phyloP scores from a whole-genome alignment of 53 echinoderm and acorn worm species.

The Echinometra lucunter region DNA sequence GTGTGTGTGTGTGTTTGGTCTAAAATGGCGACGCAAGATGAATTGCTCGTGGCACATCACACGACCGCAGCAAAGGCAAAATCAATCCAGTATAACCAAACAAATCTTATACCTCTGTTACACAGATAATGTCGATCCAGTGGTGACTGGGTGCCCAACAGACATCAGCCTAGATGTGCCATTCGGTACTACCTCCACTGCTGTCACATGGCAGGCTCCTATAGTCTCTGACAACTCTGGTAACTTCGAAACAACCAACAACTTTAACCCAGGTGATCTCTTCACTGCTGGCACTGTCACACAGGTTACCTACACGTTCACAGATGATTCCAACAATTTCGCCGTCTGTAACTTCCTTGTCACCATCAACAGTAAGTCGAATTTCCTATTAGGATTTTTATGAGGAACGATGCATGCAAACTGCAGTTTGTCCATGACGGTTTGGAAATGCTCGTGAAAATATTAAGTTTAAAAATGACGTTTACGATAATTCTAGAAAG shows the following conservation, averaged over 20 bases:
- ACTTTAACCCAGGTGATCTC: constrained; percentile 68
- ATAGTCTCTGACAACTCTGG: constrained; percentile 75
- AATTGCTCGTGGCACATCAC: neutral
- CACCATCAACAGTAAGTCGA: constrained; percentile 70
- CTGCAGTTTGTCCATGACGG: too few species aligned
- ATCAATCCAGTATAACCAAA: neutral
- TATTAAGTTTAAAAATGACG: too few species aligned
- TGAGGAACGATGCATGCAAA: too few species aligned
- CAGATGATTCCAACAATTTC: constrained; percentile 70
- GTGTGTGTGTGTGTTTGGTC: too few species aligned
- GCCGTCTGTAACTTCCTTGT: constrained; percentile 75
- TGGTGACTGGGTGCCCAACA: constrained; percentile 57
- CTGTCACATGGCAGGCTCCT: constrained; percentile 77
- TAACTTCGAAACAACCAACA: constrained; percentile 46
- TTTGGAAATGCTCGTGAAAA: too few species aligned
- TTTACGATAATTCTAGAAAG: too few species aligned
- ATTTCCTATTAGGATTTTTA: neutral
- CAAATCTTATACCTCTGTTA: neutral
- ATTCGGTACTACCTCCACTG: constrained; percentile 57
- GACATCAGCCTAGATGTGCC: constrained; percentile 66
- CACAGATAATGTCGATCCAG: constrained; percentile 66
- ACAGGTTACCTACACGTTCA: constrained; percentile 75
- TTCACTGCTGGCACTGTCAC: constrained; percentile 69
- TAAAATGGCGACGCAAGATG: neutral
- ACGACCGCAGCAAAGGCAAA: neutral